Percentiles rank a stretch among this genome's conserved stretches.
phyloP scores from a whole-genome alignment of 2,888 invertebrate species.

The Lithophane leautieri region DNA sequence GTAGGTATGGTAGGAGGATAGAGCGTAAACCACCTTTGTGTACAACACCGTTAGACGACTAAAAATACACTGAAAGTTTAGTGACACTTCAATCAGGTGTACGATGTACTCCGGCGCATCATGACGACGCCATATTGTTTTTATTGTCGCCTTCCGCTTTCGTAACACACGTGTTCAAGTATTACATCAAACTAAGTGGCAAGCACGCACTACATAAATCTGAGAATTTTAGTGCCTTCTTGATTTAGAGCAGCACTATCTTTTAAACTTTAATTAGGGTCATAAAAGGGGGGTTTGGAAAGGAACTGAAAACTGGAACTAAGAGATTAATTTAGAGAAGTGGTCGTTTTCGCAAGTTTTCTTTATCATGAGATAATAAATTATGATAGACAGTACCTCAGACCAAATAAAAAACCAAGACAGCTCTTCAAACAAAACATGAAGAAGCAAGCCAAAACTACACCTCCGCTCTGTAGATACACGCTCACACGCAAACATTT shows the following conservation, averaged over 20 bases:
- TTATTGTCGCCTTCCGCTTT: constrained; percentile 81
- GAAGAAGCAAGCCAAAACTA: too few species aligned
- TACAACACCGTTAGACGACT: constrained; percentile 51
- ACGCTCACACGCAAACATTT: too few species aligned
- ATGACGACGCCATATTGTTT: constrained; percentile 77
- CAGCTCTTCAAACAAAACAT: too few species aligned
- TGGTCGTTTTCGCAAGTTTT: background rate
- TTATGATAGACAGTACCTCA: too few species aligned
- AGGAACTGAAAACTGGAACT: background rate
- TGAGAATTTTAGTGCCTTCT: constrained; percentile 31
- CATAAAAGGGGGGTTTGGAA: constrained; percentile 12
- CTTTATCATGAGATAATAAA: background rate
- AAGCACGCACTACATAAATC: constrained; percentile 47
- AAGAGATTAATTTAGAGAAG: background rate
- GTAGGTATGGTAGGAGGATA: background rate
- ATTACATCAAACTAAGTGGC: constrained; percentile 67
- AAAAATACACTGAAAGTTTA: constrained; percentile 66
- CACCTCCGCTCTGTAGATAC: too few species aligned
- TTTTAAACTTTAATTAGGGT: constrained; percentile 12
- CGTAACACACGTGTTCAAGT: constrained; percentile 72
- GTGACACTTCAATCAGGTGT: constrained; percentile 74
- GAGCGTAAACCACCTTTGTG: background rate
- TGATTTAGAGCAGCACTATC: constrained; percentile 28
- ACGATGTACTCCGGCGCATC: constrained; percentile 69
- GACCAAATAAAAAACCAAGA: too few species aligned